Base-by-base conservation (phyloP, 1,140 invertebrate genomes). In the Drosophila grimshawi region DNA sequence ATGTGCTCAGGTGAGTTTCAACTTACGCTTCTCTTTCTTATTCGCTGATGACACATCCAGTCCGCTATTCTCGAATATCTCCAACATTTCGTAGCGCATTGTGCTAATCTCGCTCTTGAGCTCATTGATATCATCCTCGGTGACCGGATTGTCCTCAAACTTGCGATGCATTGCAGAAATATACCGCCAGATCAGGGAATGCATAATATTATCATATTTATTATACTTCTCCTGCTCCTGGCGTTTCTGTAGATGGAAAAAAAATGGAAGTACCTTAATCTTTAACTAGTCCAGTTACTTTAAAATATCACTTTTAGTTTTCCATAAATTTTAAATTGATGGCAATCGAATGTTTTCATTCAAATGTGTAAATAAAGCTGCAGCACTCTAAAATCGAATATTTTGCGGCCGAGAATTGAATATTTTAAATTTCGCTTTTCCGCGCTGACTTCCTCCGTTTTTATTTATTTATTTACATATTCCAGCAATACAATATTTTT, bases 61-160 rank as follows among this genome's bases (percentile, higher is more conserved):
- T 30, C 96, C 96, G 78, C 96, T 97, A 86, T 93, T 95, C 56
- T 95, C 94, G 33, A 98, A 95, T 11, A 98, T 95, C 79, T 98
- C 97, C 0, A 98, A 93, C 67, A 98, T 94, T 92, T 98, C 97
- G 86, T 96, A 97, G 76, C 96, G 94, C 93, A 97, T 95, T 0
- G 96, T 94, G 0, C 96, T 96, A 11, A 98, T 96, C 78, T 98
- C 97, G 82, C 96, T 95, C 91, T 98, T 98, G 1, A 99, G 94
- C 93, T 99, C 98, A 78, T 98, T 98, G 52, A 98, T 94, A 80
- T 98, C 96, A 79, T 98, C 97, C 91, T 98, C 97, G 10, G 97
- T 98, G 0, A 98, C 97, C 0, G 95, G 93, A 76, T 95, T 95
- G 76, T 96, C 94, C 74, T 97, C 96, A 72, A 94, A 94, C 81